Conservation (phyloP, 2,797 vertebrate genomes). For the Dendrocincla fuliginosa region DNA sequence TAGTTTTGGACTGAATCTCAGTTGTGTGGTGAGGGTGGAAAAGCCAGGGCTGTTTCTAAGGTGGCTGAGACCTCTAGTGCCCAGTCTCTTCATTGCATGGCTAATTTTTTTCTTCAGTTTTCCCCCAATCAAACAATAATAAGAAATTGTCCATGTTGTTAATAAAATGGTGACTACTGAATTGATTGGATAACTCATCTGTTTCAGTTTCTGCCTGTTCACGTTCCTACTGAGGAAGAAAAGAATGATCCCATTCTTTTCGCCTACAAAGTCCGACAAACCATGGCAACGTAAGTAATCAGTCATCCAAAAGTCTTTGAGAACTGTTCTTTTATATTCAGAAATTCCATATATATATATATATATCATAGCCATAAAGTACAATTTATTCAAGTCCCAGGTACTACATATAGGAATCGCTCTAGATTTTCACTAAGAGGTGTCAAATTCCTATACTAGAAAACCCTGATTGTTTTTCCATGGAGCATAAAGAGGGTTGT, state of each 20-base stretch:
- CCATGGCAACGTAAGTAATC: constrained; percentile 88
- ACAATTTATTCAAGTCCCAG: neutral
- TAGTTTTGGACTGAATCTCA: neutral
- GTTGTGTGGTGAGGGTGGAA: neutral
- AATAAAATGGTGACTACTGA: neutral
- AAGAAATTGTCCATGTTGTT: neutral
- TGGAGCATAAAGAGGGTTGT: neutral
- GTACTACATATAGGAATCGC: neutral
- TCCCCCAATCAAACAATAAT: neutral
- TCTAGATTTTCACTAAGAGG: neutral
- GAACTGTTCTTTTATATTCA: neutral
- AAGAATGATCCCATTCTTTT: constrained; percentile 85
- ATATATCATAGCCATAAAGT: neutral
- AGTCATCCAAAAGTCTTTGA: neutral
- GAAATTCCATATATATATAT: neutral
- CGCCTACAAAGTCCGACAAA: constrained; percentile 83
- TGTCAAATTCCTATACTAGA: neutral
- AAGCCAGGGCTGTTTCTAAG: neutral
- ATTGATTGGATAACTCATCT: neutral
- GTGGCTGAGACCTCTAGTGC: constrained; percentile 72
- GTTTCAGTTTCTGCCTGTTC: constrained; percentile 90
- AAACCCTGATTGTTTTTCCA: neutral
- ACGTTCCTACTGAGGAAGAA: constrained; percentile 89
- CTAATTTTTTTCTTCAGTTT: neutral
- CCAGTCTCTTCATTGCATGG: neutral